Base-by-base conservation (phyloP, 2,113 vertebrate genomes). In the Paralichthys olivaceus region DNA sequence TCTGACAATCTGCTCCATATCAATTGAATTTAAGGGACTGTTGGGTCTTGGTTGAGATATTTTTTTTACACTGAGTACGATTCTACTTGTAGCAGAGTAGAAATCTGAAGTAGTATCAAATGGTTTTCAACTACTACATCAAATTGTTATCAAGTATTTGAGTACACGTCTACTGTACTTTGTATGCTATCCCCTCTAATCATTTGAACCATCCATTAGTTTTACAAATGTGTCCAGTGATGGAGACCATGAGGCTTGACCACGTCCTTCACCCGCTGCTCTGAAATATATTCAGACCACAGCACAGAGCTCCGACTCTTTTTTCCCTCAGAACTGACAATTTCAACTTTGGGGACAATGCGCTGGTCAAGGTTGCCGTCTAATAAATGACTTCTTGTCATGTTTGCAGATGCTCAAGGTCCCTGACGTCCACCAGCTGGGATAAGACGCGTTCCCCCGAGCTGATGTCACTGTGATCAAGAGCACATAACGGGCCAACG, bases 301-400 rank as follows among this genome's bases (percentile, higher is more conserved):
- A 45, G 60, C 64, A 45, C 83, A 67, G 57, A 76, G 80, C 83
- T 84, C 75, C 61, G 53, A 53, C 69, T 74, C 60, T 58, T 55
- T 58, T 55, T 77, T 66, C 61, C 72, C 79, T 81, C 73, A 55
- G 32, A 84, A 85, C 77, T 80, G 80, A 77, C 84, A 57, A 69
- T 83, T 87, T 80, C 75, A 77, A 87, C 75, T 91, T 82, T 69
- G 75, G 81, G 81, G 84, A 84, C 81, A 76, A 80, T 69, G 72
- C 77, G 34, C 78, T 28, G 82, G 87, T 89, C 87, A 91, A 90
- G 92, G 92, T 90, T 90, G 85, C 83, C 67, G 82, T 91, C 80
- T 89, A 89, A 89, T 91, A 86, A 91, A 92, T 81, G 79, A 89
- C 87, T 84, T 86, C 84, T 87, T 89, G 88, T 92, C 90, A 88